These are phyloP conservation scores for Zaprionus vittiger DNA, from an alignment of 1,140 invertebrate species.

Conservation along the genomic window DNA sequence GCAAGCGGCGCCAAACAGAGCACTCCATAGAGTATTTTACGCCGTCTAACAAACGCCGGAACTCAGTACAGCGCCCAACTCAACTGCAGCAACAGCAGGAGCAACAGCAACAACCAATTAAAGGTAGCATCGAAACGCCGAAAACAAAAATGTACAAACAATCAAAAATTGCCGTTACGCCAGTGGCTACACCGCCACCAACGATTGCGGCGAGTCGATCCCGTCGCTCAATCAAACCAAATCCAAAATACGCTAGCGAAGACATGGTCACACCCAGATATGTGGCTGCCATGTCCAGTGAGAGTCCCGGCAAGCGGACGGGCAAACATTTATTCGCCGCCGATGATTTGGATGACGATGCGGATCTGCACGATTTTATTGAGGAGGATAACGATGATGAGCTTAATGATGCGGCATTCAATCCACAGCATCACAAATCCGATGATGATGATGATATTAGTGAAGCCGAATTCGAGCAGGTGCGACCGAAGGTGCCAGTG, in stretches of 20 bases:
- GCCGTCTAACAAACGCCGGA: conserved; percentile 25
- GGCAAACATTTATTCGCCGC: conserved; percentile 54
- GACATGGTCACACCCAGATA: conserved; percentile 79
- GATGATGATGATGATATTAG: conserved; percentile 73
- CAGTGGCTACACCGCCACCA: conserved; percentile 54
- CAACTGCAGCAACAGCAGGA: neutral
- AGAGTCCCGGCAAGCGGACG: conserved; percentile 11
- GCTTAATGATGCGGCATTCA: conserved; percentile 60
- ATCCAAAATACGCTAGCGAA: conserved; percentile 81
- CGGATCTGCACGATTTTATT: conserved; percentile 38
- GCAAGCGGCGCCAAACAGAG: neutral
- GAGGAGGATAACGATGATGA: conserved; percentile 62
- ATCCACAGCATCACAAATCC: conserved; percentile 71
- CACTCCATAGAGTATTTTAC: neutral
- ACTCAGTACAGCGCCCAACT: conserved; percentile 9
- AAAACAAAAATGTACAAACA: conserved; percentile 64
- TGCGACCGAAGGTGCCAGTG: conserved; percentile 51
- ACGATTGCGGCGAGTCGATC: conserved; percentile 78
- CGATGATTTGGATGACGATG: conserved; percentile 58
- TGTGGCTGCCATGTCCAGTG: conserved; percentile 38
- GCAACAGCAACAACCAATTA: neutral
- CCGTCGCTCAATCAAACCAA: conserved; percentile 81
- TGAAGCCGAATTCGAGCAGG: conserved; percentile 56
- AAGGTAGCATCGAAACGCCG: neutral
- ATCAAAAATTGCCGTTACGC: conserved; percentile 13